phyloP scores from a whole-genome alignment of 2,888 invertebrate genomes.

The Bugulina stolonifera region DNA sequence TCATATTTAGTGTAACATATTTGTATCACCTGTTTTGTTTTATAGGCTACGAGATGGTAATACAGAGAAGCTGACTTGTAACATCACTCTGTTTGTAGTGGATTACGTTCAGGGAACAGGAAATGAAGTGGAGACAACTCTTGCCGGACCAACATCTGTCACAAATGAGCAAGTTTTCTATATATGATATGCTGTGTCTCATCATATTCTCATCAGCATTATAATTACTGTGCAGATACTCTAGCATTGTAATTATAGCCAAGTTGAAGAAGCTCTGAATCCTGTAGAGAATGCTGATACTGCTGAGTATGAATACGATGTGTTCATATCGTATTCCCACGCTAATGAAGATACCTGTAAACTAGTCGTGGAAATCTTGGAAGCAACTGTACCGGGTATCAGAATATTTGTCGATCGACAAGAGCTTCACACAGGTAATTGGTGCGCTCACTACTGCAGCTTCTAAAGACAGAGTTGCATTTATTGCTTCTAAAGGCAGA shows the following conservation, averaged over 20 bases:
- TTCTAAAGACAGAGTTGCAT: too few relatives aligned
- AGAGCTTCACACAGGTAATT: slow-evolving; percentile 44
- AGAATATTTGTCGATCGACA: slow-evolving; percentile 47
- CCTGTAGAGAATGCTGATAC: not conserved
- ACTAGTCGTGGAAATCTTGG: slow-evolving; percentile 34
- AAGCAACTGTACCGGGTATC: slow-evolving; percentile 33
- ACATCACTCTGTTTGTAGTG: slow-evolving; percentile 19
- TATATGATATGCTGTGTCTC: too few relatives aligned
- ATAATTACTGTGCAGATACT: too few relatives aligned
- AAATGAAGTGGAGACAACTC: not conserved
- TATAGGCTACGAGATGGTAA: slow-evolving; percentile 1
- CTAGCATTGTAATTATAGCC: too few relatives aligned
- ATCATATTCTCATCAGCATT: too few relatives aligned
- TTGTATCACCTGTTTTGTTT: too few relatives aligned
- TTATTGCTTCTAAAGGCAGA: too few relatives aligned
- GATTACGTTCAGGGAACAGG: not conserved
- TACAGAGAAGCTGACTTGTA: not conserved
- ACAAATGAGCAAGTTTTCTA: too few relatives aligned
- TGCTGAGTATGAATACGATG: slow-evolving; percentile 35
- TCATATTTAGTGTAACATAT: too few relatives aligned
- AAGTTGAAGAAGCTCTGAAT: too few relatives aligned
- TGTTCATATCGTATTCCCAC: slow-evolving; percentile 49
- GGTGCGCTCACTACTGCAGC: too few relatives aligned
- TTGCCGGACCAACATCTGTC: not conserved
- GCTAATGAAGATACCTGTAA: slow-evolving; percentile 36